Base-by-base conservation (phyloP, 2,113 vertebrate species). In the Willisornis vidua region DNA sequence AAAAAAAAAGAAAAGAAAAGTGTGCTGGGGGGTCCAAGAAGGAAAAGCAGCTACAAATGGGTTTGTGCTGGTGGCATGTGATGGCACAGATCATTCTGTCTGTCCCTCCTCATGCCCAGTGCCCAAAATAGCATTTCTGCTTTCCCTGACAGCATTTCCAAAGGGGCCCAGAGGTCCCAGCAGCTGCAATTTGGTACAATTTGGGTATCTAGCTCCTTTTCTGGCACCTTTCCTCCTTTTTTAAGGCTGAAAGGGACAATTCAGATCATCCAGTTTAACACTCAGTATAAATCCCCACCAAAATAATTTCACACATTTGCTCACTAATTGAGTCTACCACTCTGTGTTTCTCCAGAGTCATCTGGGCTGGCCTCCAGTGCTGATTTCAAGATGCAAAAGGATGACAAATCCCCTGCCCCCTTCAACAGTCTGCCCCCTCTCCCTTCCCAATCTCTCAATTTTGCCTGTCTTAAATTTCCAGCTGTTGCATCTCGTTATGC, bases 331-430 rank as follows among this genome's bases (percentile, higher is more conserved):
- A 95, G 80, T 90, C 77, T 81, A 90, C 73, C 79, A 76, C 81
- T 94, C 7, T 78, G n/a, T 33, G 66, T 89, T 92, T 93, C 93
- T 94, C 90, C 91, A 92, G 85, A 93, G 92, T 94, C 80, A 87
- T 94, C 92, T 90, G 95, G 96, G 92, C 94, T 89, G 92, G 76
- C 77, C 96, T 96, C 90, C 94, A 90, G 94, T 95, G 90, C 80
- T 85, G 93, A 93, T 94, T 93, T 89, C 76, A 90, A 79, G 92
- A 93, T 70, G 80, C 80, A 81, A 49, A 74, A 80, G 55, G 73
- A 95, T 81, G 88, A 93, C 93, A 95, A 96, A 96, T 85, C 76
- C 86, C 66, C 37, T 59, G 83, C 65, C 54, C 72, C 83, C 72
- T 86, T 91, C 90, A 95, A 83, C 85, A 95, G 90, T n/a, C 62